Evolutionary conservation across 2,113 vertebrate genomes (phyloP).

Genomic region (Calidris pygmaea): DNA sequence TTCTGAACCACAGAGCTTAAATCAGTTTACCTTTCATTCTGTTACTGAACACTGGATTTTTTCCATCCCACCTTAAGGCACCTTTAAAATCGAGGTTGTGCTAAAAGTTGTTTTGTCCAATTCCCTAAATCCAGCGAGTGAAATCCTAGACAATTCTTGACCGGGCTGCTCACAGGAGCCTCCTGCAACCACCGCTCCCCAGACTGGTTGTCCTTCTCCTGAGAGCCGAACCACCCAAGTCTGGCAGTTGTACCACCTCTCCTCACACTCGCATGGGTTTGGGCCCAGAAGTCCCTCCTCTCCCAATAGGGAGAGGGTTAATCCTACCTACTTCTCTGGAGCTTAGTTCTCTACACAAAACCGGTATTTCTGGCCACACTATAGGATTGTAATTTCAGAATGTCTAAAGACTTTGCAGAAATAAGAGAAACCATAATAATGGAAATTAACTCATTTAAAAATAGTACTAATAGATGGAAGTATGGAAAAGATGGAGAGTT

Average conservation of each 20-base stretch:
- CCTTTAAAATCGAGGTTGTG: background rate
- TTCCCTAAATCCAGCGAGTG: background rate
- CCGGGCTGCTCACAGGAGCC: background rate
- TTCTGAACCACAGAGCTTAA: background rate
- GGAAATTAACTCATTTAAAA: background rate
- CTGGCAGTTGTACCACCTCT: background rate
- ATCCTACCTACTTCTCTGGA: background rate
- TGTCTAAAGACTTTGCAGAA: background rate
- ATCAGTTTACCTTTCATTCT: background rate
- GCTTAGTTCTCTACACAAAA: background rate
- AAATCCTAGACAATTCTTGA: background rate
- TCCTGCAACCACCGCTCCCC: background rate
- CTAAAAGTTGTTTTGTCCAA: background rate
- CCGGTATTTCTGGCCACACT: background rate
- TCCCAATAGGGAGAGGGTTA: background rate
- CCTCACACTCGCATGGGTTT: background rate
- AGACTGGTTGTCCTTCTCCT: background rate
- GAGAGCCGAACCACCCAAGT: background rate
- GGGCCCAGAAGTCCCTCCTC: background rate
- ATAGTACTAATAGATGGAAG: background rate
- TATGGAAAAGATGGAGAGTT: background rate
- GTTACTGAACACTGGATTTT: background rate
- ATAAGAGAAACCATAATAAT: background rate
- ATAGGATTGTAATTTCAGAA: background rate
- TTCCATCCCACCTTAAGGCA: background rate